phyloP scores from a whole-genome alignment of 2,113 vertebrate genomes.

The Brachypodius melanocephalos region DNA sequence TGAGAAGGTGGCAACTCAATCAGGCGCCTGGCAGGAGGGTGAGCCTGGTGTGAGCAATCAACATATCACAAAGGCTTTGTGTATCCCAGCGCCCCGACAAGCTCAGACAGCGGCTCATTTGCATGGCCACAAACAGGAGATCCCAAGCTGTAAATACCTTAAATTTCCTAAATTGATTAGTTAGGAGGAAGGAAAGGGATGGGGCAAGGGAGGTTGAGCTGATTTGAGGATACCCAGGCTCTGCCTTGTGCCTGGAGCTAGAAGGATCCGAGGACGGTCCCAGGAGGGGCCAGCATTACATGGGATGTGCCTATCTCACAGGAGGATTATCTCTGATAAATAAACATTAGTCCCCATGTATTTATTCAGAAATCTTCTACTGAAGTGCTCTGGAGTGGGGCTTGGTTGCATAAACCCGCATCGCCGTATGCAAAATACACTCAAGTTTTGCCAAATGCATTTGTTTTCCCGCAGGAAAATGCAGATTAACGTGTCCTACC shows the following conservation, averaged over 20 bases:
- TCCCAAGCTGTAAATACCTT: background rate
- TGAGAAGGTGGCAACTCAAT: conserved; percentile 26
- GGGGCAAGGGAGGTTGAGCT: background rate
- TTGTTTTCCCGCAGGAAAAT: conserved; percentile 2
- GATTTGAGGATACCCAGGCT: background rate
- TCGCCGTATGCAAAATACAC: background rate
- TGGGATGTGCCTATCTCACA: background rate
- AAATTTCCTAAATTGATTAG: conserved; percentile 14
- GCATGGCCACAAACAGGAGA: conserved; percentile 21
- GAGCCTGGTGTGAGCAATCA: conserved; percentile 39
- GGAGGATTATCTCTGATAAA: background rate
- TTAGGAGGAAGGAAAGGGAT: background rate
- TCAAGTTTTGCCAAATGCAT: background rate
- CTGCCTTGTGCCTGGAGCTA: background rate
- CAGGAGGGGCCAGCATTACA: background rate
- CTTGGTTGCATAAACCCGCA: background rate
- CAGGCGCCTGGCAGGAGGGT: background rate
- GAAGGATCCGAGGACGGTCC: background rate
- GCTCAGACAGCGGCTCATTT: conserved; percentile 1
- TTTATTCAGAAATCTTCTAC: background rate
- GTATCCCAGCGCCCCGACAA: background rate
- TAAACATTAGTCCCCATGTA: background rate
- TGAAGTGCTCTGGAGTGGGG: background rate
- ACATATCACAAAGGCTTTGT: background rate
- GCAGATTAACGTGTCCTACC: background rate